A percentile compares a stretch with the other conserved stretches of the same genome.
Evolutionary conservation across 1,140 invertebrate species (phyloP).

Genomic region (Macrocentrus cingulum): DNA sequence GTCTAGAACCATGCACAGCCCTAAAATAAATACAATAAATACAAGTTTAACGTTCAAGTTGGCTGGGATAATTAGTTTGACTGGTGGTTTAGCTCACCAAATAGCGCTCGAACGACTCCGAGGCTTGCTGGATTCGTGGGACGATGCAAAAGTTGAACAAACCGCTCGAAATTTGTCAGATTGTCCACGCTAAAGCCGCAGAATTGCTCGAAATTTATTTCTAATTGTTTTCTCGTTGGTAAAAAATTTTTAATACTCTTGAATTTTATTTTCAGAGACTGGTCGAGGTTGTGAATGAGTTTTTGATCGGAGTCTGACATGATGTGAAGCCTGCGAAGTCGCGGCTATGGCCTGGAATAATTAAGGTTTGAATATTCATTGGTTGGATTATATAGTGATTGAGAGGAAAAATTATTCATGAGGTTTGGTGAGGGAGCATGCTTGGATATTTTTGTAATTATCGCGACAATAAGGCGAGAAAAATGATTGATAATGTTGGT

Average conservation of each 20-base stretch:
- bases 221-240: constrained; percentile 1
- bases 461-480: too few species aligned
- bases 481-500: too few species aligned
- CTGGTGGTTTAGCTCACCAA: constrained; percentile 67
- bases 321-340: too few species aligned
- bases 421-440: too few species aligned
- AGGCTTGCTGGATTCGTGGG: constrained; percentile 76
- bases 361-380: too few species aligned
- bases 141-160: constrained; percentile 64
- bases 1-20: constrained; percentile 83
- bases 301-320: background rate
- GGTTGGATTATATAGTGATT: too few species aligned
- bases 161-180: constrained; percentile 39
- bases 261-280: background rate
- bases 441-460: too few species aligned
- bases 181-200: constrained; percentile 39
- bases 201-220: constrained; percentile 28
- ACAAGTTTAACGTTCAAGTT: background rate
- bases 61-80: constrained; percentile 8
- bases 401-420: too few species aligned
- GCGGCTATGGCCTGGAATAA: too few species aligned
- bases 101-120: constrained; percentile 74
- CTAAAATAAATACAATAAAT: constrained; percentile 54
- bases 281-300: background rate
- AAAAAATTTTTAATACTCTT: background rate